A percentile compares a stretch with the other conserved stretches of the same genome.
Conservation (phyloP, 35 echinoderm and acorn worm species). For the Ophioderma brevispina region DNA sequence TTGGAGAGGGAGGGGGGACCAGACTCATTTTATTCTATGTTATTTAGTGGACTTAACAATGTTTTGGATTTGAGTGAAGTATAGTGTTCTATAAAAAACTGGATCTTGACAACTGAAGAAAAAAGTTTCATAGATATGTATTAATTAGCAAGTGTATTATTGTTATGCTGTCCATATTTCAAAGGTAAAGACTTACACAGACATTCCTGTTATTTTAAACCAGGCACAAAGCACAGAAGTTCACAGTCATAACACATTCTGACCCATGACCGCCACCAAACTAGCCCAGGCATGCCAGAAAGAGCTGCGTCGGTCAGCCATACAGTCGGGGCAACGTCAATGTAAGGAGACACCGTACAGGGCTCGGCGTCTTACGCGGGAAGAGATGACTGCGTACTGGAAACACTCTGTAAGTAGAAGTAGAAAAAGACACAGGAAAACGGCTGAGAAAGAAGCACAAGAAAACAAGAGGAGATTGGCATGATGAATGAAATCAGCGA, state of each 20-base stretch:
- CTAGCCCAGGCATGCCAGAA: constrained; percentile 96
- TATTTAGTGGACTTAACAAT: no score
- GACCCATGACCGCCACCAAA: constrained; percentile 88
- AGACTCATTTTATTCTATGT: no score
- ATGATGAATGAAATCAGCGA: constrained; percentile 99
- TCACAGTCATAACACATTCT: constrained; percentile 88
- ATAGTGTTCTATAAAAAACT: no score
- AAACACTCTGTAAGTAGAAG: constrained; percentile 93
- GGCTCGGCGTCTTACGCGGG: constrained; percentile 87
- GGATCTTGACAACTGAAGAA: no score
- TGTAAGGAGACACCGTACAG: constrained; percentile 94
- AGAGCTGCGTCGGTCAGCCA: constrained; percentile 80
- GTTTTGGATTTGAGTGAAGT: no score
- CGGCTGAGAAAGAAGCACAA: constrained; percentile 96
- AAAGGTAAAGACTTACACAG: no score
- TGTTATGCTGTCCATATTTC: no score
- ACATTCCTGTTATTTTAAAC: constrained; percentile 59
- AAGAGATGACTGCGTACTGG: constrained; percentile 98
- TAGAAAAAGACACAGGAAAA: constrained; percentile 86
- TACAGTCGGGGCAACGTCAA: constrained; percentile 82
- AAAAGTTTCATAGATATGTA: no score
- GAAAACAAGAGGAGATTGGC: constrained; percentile 90
- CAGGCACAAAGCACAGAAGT: constrained; percentile 81
- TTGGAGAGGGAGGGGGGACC: no score
- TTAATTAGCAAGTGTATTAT: no score